phyloP scores from a whole-genome alignment of 2,113 vertebrate species.

The Echinops telfairi region DNA sequence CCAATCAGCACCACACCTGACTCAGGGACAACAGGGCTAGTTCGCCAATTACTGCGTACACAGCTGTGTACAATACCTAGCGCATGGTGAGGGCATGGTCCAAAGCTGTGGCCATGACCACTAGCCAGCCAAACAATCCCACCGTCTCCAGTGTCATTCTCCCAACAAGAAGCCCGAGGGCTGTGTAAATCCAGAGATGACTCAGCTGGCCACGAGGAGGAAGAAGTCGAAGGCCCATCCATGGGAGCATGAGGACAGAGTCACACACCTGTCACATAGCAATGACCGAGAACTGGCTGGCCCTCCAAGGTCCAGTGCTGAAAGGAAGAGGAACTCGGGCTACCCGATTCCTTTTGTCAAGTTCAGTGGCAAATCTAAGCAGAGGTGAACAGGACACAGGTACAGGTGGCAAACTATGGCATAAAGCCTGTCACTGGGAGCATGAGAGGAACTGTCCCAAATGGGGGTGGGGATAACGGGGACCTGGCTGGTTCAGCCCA shows the following conservation, averaged over 20 bases:
- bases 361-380: not conserved
- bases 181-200: not conserved
- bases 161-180: not conserved
- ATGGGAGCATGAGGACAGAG: not conserved
- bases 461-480: too few species aligned
- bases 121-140: not conserved
- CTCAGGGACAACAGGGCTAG: accelerated
- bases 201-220: not conserved
- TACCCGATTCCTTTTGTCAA: not conserved
- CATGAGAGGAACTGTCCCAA: not conserved
- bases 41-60: accelerated
- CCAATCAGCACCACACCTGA: not conserved
- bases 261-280: not conserved
- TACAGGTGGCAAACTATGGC: not conserved
- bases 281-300: not conserved
- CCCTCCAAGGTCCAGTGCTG: not conserved
- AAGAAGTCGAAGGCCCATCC: not conserved
- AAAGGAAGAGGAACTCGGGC: not conserved
- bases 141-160: accelerated
- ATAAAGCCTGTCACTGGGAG: not conserved
- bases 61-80: not conserved
- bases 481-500: not conserved
- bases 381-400: not conserved
- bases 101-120: too few species aligned
- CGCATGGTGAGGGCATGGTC: accelerated